Conservation (phyloP, 2,113 vertebrate genomes). For the Pionites leucogaster region DNA sequence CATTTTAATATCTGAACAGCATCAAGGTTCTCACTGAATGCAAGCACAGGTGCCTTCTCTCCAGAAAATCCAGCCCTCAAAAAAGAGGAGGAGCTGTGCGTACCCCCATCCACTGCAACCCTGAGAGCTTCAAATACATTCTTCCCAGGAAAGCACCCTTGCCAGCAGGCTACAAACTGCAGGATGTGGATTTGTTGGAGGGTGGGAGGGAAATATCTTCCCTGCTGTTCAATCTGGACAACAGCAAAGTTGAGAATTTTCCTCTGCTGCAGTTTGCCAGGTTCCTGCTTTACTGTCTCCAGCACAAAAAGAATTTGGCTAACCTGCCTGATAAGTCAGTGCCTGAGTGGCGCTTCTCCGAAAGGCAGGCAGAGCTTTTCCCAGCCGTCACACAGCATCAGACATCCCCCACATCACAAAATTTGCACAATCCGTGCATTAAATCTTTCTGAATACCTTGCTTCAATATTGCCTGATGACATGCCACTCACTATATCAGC, state of each 20-base stretch:
- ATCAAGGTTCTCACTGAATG: neutral
- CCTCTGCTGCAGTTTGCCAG: neutral
- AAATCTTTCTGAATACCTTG: neutral
- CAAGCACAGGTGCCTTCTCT: neutral
- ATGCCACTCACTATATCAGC: neutral
- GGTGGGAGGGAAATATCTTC: neutral
- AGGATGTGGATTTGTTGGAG: neutral
- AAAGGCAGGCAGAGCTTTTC: neutral
- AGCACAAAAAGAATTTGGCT: neutral
- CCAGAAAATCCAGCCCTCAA: neutral
- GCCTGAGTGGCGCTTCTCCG: neutral
- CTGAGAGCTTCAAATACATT: neutral
- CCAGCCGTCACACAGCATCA: neutral
- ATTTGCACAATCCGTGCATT: neutral
- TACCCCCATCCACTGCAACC: neutral
- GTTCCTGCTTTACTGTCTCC: neutral
- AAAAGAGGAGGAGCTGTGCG: fast-evolving
- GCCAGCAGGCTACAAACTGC: neutral
- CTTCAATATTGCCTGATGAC: neutral
- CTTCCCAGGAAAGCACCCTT: neutral
- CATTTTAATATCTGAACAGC: neutral
- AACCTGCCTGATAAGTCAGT: neutral
- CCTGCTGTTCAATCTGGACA: neutral
- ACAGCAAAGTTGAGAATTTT: neutral
- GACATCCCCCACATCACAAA: neutral